Evolutionary conservation across 2,113 vertebrate genomes (phyloP), one percentile per base, ranked within the genome.

Genomic region (Dipodomys spectabilis): DNA sequence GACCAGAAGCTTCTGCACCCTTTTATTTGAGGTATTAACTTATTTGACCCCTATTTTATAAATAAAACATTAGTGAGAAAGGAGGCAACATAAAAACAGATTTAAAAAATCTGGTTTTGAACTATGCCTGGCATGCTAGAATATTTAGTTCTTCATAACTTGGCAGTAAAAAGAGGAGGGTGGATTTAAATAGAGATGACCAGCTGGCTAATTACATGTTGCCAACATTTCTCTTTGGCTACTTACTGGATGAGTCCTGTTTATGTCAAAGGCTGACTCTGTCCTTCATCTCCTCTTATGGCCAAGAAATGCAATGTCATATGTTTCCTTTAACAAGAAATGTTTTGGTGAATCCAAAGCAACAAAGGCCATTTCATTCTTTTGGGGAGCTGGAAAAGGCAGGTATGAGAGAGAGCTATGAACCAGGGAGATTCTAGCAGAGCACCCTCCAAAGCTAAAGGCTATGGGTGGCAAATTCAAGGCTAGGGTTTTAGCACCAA

Each of bases 161-260:
- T 97, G 85, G 95, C 96, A 96, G 96, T 91, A 72, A 49, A 93
- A 57, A 45, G 77, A 32, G 67, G 19, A 60, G 95, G 77, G 82
- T 92, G 95, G 95, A 86, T 93, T 97, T 96, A 93, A 94, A 95
- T 78, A 95, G 75, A 89, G 93, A 74, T n/a, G 81, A 82, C 85
- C 95, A 98, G 97, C 92, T 96, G 96, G 82, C 88, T 97, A 93
- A 96, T 80, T 95, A 93, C 65, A 81, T 69, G 90, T 86, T 97
- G 96, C 83, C 81, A 92, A 44, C 90, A 92, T 93, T 71, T 90
- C 86, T 81, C 84, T 91, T 73, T 91, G 86, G 94, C 82, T 90
- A 49, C 85, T 95, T 87, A 60, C 44, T 80, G 71, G 85, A 35
- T 86, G 82, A 90, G 75, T 88, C 74, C 88, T 95, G 95, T 93